A percentile compares a stretch with the other conserved stretches of the same genome.
phyloP scores from a whole-genome alignment of 2,113 vertebrate species.

The Phrynosoma blainvillii region DNA sequence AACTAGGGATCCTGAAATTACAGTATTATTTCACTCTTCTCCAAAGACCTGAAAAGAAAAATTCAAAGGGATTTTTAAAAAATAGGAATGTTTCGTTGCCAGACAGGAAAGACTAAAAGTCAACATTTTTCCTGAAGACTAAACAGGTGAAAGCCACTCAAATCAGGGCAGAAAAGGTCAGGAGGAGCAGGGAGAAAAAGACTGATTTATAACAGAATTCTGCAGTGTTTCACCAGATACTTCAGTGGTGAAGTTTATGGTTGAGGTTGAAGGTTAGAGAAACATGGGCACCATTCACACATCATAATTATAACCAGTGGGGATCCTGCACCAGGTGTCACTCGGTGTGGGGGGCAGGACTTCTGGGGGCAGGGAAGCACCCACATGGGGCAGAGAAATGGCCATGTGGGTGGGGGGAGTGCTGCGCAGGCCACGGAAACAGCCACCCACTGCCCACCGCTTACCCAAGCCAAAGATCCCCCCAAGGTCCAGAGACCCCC shows the following conservation, averaged over 20 bases:
- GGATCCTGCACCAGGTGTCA: too few species aligned
- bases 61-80: neutral
- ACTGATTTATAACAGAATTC: constrained; percentile 10
- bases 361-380: too few species aligned
- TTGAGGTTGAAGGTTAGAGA: neutral
- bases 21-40: constrained; percentile 25
- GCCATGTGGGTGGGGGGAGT: too few species aligned
- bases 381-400: too few species aligned
- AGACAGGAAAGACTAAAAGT: constrained; percentile 71
- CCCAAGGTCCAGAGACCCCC: too few species aligned
- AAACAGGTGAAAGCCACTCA: constrained; percentile 67
- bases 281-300: too few species aligned
- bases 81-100: constrained; percentile 48
- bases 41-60: constrained; percentile 51
- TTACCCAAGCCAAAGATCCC: too few species aligned
- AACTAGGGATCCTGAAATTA: constrained; percentile 54
- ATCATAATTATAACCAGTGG: too few species aligned
- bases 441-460: too few species aligned
- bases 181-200: neutral
- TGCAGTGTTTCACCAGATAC: constrained; percentile 53
- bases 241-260: constrained; percentile 48
- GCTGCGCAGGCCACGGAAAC: too few species aligned
- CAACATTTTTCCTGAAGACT: constrained; percentile 70
- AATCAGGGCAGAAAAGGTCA: constrained; percentile 9
- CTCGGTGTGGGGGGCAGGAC: too few species aligned